Evolutionary conservation across 2,888 invertebrate genomes (phyloP).

Genomic region (Ethmia dodecea): DNA sequence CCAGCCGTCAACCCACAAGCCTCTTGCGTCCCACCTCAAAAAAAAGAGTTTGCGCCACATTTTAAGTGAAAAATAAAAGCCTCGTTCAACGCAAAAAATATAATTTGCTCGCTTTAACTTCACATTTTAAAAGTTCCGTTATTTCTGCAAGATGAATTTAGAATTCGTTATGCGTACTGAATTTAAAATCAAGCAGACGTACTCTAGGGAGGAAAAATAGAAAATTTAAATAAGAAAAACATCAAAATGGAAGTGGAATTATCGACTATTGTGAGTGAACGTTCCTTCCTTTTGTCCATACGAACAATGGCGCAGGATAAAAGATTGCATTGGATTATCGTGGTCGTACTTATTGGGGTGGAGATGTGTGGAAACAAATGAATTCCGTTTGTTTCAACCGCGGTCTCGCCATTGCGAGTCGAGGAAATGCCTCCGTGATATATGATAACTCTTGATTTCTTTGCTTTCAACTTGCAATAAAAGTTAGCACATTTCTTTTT

Average conservation of each 20-base stretch:
- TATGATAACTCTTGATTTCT: too few species aligned
- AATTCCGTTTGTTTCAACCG: not conserved
- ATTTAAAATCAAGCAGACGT: not conserved
- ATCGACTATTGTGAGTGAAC: conserved; percentile 8
- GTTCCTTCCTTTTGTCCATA: conserved; percentile 5
- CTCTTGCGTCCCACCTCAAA: conserved; percentile 1
- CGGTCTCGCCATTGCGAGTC: too few species aligned
- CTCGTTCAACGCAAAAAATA: too few species aligned
- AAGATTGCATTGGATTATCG: not conserved
- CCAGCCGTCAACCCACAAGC: conserved; percentile 16
- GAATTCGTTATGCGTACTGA: too few species aligned
- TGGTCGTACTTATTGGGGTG: not conserved
- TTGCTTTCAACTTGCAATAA: too few species aligned
- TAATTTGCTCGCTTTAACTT: not conserved
- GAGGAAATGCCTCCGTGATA: too few species aligned
- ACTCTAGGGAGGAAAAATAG: conserved; percentile 2
- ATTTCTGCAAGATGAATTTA: not conserved
- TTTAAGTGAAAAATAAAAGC: conserved; percentile 1
- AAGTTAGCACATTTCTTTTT: too few species aligned
- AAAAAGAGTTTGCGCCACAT: conserved; percentile 3
- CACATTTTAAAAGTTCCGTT: not conserved
- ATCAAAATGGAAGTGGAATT: conserved; percentile 5
- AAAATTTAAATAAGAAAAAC: conserved; percentile 12
- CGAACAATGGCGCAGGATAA: not conserved
- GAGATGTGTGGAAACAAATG: not conserved